phyloP scores from a whole-genome alignment of 2,888 invertebrate genomes.

The Ichneumon xanthorius region DNA sequence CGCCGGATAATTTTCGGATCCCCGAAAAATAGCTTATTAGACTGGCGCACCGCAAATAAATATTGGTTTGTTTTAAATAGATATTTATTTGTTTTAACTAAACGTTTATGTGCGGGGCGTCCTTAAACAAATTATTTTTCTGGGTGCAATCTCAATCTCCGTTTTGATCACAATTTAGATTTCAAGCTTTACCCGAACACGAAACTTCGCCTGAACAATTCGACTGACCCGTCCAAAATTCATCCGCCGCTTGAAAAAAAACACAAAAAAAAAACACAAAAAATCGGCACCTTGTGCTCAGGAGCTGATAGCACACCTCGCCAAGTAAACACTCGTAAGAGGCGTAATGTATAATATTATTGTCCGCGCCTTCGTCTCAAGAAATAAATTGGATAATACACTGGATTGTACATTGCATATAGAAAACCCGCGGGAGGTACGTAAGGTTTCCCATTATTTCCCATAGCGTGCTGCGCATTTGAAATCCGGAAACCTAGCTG shows the following conservation, averaged over 20 bases:
- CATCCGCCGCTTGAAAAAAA: not conserved
- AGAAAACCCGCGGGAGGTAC: slow-evolving; percentile 20
- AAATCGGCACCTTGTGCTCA: not conserved
- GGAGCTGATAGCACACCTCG: not conserved
- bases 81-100: too few relatives aligned
- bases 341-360: slow-evolving; percentile 22
- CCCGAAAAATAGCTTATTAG: too few relatives aligned
- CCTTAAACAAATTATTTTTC: too few relatives aligned
- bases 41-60: too few relatives aligned
- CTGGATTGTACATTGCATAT: slow-evolving; percentile 24
- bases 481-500: slow-evolving; percentile 62
- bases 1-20: too few relatives aligned
- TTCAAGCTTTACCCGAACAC: not conserved
- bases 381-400: slow-evolving; percentile 64
- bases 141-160: too few relatives aligned
- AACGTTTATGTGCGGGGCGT: too few relatives aligned
- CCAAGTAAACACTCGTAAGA: slow-evolving; percentile 17
- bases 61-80: too few relatives aligned
- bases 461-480: slow-evolving; percentile 60
- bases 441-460: slow-evolving; percentile 60
- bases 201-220: not conserved
- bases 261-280: not conserved
- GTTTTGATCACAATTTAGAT: not conserved
- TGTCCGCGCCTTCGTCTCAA: slow-evolving; percentile 42
- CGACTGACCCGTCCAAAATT: not conserved